These are phyloP conservation scores for Keiferia lycopersicella DNA, from an alignment of 2,888 invertebrate species.

Conservation along the genomic window DNA sequence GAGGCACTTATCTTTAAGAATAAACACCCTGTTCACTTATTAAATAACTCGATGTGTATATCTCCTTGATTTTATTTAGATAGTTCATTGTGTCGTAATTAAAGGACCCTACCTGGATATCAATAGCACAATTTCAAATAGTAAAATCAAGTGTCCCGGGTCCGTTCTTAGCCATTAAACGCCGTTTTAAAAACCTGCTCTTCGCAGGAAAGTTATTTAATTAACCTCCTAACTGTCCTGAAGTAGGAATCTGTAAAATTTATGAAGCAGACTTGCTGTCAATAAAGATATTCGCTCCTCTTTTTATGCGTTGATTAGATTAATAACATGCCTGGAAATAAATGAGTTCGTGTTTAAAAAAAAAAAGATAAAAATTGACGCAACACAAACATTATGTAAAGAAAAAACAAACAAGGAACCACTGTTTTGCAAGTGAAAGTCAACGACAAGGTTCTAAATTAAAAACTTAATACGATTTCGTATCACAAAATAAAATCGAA, in stretches of 20 bases:
- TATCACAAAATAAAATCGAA: constrained; percentile 27
- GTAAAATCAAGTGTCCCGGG: constrained; percentile 29
- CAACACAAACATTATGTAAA: constrained; percentile 10
- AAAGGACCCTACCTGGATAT: constrained; percentile 20
- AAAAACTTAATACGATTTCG: constrained; percentile 32
- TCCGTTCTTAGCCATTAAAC: constrained; percentile 37
- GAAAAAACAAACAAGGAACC: constrained; percentile 13
- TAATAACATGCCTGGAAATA: not conserved
- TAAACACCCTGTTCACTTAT: not conserved
- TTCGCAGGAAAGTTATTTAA: constrained; percentile 30
- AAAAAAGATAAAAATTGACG: too few relatives aligned
- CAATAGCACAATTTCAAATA: constrained; percentile 30
- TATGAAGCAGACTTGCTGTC: not conserved
- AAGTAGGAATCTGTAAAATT: not conserved
- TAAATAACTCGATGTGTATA: not conserved
- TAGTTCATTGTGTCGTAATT: not conserved
- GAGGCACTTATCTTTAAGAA: not conserved
- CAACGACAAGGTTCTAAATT: constrained; percentile 27
- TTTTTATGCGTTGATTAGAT: not conserved
- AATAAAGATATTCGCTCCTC: not conserved
- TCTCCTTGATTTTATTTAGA: not conserved
- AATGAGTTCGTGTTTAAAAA: too few relatives aligned
- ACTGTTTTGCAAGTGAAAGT: constrained; percentile 27
- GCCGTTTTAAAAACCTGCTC: constrained; percentile 33
- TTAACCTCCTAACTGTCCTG: not conserved